phyloP scores from a whole-genome alignment of 2,888 invertebrate species.

The Sycophila texana region DNA sequence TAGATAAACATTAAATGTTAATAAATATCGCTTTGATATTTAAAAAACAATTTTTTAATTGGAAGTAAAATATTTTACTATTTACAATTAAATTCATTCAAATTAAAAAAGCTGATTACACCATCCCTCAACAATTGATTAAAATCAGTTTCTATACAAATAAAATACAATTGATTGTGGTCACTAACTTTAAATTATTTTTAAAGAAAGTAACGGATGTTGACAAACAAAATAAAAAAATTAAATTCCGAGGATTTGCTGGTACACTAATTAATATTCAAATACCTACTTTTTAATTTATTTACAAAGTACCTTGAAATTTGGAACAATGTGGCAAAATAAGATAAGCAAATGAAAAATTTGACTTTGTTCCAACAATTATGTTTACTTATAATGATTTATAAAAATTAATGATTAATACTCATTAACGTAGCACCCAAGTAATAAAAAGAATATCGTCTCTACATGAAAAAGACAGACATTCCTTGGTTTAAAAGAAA shows the following conservation, averaged over 20 bases:
- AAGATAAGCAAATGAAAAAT: too few relatives aligned
- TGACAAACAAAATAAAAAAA: constrained; percentile 1
- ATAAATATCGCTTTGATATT: constrained; percentile 26
- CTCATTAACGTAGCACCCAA: background rate
- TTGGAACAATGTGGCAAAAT: too few relatives aligned
- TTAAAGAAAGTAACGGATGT: too few relatives aligned
- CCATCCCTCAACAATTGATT: constrained; percentile 19
- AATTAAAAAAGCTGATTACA: constrained; percentile 44
- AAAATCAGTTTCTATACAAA: constrained; percentile 31
- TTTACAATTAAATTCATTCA: constrained; percentile 42
- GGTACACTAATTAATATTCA: too few relatives aligned
- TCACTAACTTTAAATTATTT: background rate
- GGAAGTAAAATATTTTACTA: constrained; percentile 39
- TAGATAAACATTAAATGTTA: constrained; percentile 35
- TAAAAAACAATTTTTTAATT: constrained; percentile 47
- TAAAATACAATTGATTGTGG: constrained; percentile 26
- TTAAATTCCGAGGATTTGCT: background rate
- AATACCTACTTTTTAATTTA: too few relatives aligned
- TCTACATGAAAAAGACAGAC: too few relatives aligned
- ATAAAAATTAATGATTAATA: too few relatives aligned
- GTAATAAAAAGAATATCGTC: too few relatives aligned
- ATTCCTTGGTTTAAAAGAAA: too few relatives aligned
- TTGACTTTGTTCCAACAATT: too few relatives aligned
- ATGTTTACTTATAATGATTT: too few relatives aligned
- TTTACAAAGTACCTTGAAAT: too few relatives aligned